Percentiles rank a stretch among this genome's conserved stretches.
phyloP scores from a whole-genome alignment of 2,113 vertebrate species.

The Passer domesticus region DNA sequence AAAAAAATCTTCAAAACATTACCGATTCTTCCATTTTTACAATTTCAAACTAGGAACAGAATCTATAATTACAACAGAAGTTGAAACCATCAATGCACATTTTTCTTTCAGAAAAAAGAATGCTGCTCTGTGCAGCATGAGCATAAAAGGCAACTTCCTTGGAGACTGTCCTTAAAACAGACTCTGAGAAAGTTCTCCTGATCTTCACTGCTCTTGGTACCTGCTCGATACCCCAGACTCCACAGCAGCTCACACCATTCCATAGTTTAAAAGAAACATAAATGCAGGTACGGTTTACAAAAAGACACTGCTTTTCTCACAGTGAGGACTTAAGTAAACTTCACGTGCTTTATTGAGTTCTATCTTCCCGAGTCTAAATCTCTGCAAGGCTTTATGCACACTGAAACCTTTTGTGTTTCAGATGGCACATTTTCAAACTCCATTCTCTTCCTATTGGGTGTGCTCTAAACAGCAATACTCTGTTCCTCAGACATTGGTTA shows the following conservation, averaged over 20 bases:
- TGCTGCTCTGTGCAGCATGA: not conserved
- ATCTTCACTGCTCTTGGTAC: not conserved
- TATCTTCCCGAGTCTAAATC: not conserved
- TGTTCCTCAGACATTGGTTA: not conserved
- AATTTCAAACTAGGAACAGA: not conserved
- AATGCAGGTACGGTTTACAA: not conserved
- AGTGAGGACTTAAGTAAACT: not conserved
- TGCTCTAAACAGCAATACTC: not conserved
- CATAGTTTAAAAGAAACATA: not conserved
- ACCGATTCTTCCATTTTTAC: not conserved
- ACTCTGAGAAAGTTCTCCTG: not conserved
- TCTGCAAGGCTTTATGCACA: not conserved
- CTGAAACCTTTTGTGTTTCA: not conserved
- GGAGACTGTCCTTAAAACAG: not conserved
- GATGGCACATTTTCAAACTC: not conserved
- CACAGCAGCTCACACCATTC: not conserved
- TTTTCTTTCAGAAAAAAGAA: not conserved
- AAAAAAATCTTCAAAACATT: not conserved
- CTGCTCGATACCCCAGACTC: not conserved
- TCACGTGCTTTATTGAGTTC: not conserved
- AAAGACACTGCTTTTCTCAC: not conserved
- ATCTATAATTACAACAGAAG: not conserved
- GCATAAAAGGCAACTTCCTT: not conserved
- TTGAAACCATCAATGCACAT: not conserved
- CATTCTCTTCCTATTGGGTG: not conserved